Evolutionary conservation across 2,113 vertebrate species (phyloP).

Genomic region (Pachypanchax playfairii): DNA sequence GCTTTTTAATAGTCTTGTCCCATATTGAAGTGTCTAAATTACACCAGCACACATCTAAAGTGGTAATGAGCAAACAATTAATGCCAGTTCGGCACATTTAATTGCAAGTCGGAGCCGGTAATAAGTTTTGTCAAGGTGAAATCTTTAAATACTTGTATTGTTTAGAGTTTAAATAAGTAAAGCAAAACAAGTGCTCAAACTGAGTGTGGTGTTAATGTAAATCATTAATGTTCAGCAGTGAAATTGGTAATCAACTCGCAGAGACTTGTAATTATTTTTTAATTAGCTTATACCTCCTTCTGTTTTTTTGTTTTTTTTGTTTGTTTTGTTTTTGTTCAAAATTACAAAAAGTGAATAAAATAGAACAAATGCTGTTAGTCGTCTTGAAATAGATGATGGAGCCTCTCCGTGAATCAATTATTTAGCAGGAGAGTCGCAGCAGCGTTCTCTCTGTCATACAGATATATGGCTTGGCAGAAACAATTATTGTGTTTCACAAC

Average conservation of each 20-base stretch:
- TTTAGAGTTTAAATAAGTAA: constrained; percentile 91
- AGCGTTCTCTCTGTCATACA: constrained; percentile 85
- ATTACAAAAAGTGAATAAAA: constrained; percentile 19
- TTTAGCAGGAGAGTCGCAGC: constrained; percentile 87
- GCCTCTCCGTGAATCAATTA: constrained; percentile 82
- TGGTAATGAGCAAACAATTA: constrained; percentile 91
- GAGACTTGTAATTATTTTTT: constrained; percentile 66
- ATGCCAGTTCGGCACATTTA: constrained; percentile 89
- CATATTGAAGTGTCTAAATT: constrained; percentile 91
- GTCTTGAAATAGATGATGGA: constrained; percentile 45
- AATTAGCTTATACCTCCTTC: constrained; percentile 68
- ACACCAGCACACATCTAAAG: constrained; percentile 87
- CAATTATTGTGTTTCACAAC: constrained; percentile 84
- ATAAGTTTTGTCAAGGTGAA: constrained; percentile 89
- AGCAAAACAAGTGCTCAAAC: constrained; percentile 86
- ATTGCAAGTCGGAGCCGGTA: constrained; percentile 83
- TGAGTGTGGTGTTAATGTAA: constrained; percentile 73
- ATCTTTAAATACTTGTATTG: constrained; percentile 94
- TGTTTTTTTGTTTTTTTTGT: constrained; percentile 47
- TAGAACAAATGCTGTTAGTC: constrained; percentile 26
- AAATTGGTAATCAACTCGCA: constrained; percentile 69
- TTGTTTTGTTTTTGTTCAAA: background rate
- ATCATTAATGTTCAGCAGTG: constrained; percentile 70
- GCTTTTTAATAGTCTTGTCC: constrained; percentile 88
- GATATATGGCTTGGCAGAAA: constrained; percentile 91